Base-by-base conservation (phyloP, 2,888 invertebrate species). In the Drosophila limbata region DNA sequence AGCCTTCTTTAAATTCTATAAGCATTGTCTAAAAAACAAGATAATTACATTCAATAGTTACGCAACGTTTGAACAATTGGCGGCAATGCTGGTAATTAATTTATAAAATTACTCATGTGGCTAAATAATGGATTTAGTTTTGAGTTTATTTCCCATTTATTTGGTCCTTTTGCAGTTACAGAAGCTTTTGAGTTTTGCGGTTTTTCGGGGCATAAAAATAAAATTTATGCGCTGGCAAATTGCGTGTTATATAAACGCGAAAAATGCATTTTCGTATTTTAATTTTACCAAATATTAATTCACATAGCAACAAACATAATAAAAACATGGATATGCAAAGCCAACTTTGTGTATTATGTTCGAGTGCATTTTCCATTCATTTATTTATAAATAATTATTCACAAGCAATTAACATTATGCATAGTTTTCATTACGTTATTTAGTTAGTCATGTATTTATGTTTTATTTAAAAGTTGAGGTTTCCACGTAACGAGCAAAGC, bases 321-420 rank as follows among this genome's bases (percentile, higher is more conserved):
- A 40, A 31, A 44, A 37, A 39, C n/a, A 52, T 15, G 37, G 1
- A 39, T 8, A 39, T 33, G 17, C 21, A 39, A 35, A 47, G 33
- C 15, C 28, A 21, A 42, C 19, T 64, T 73, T 53, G 21, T 61
- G 52, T 70, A 72, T 69, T 73, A 73, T 69, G 61, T 70, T 74
- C 40, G 73, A 87, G 77, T 81, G 75, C 64, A 65, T 69, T 78
- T 84, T 52, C 44, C 59, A 74, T 84, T 78, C 69, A 77, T 77
- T 77, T 75, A 78, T 80, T 81, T 79, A 79, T 77, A 73, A 74
- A 81, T 83, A 81, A 85, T 85, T 85, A 86, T 88, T 88, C 86
- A 81, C 86, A 88, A 78, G 86, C 86, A 83, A 86, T 82, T 85
- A 81, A 77, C 81, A 81, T 69, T 77, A 63, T 57, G 69, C 70